phyloP scores from a whole-genome alignment of 2,113 vertebrate species.

The Pleuronectes platessa region DNA sequence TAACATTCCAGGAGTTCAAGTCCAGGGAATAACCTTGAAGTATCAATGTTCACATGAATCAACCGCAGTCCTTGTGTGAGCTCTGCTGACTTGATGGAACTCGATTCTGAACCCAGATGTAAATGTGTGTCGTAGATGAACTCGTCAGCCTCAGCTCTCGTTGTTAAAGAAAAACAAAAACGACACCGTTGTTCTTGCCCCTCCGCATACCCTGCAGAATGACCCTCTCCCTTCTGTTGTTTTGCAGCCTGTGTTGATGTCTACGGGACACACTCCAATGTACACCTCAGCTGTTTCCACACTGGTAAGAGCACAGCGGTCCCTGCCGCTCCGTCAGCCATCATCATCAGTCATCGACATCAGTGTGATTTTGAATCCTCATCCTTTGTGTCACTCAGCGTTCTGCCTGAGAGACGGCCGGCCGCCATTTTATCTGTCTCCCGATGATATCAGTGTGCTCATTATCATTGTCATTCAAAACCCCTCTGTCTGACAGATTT shows the following conservation, averaged over 20 bases:
- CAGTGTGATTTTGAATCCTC: conserved; percentile 36
- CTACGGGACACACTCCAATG: conserved; percentile 85
- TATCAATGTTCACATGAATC: conserved; percentile 1
- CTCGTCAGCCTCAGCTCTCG: not conserved
- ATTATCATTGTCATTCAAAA: conserved; percentile 44
- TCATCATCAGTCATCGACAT: conserved; percentile 57
- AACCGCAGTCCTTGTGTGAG: not conserved
- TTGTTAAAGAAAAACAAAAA: not conserved
- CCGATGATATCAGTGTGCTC: conserved; percentile 40
- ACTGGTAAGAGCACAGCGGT: conserved; percentile 80
- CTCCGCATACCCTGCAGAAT: conserved; percentile 55
- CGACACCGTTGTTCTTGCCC: conserved; percentile 12
- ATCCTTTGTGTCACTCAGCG: conserved; percentile 24
- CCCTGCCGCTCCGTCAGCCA: conserved; percentile 23
- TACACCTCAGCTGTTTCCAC: conserved; percentile 86
- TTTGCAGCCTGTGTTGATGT: conserved; percentile 87
- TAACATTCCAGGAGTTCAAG: not conserved
- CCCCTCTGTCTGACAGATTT: conserved; percentile 28
- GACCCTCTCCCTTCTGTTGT: conserved; percentile 78
- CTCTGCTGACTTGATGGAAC: not conserved
- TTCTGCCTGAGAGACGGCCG: conserved; percentile 18
- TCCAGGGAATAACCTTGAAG: not conserved
- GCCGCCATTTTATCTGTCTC: conserved; percentile 35
- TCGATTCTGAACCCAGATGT: conserved; percentile 15
- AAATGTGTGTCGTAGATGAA: conserved; percentile 4